These are phyloP conservation scores for Pardalotus punctatus DNA, from an alignment of 2,113 vertebrate genomes.

Conservation along the genomic window DNA sequence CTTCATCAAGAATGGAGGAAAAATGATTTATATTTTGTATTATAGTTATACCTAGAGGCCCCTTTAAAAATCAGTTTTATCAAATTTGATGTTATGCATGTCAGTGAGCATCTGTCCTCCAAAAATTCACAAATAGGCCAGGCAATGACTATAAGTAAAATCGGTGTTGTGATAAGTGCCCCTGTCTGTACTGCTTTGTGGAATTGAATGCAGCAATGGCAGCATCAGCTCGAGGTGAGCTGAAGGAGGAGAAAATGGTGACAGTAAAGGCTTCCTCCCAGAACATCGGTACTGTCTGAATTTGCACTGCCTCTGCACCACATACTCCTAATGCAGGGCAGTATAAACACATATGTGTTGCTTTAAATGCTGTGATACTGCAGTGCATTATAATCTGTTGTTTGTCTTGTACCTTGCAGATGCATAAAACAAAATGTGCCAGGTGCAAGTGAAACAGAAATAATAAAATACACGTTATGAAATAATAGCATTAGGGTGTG, in stretches of 20 bases:
- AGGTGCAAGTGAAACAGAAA: neutral
- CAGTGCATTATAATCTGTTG: neutral
- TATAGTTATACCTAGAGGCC: neutral
- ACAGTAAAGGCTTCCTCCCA: neutral
- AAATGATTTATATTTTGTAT: neutral
- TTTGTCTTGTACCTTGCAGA: neutral
- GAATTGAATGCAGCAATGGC: neutral
- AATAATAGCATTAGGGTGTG: neutral
- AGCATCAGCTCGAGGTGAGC: neutral
- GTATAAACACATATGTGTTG: neutral
- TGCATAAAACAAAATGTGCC: neutral
- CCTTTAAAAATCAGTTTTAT: neutral
- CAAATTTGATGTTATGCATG: neutral
- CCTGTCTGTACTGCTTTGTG: neutral
- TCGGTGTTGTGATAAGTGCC: neutral
- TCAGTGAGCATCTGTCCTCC: neutral
- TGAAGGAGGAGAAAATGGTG: neutral
- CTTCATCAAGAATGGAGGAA: neutral
- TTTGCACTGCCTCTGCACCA: neutral
- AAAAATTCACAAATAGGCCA: neutral
- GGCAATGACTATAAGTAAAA: neutral
- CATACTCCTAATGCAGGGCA: neutral
- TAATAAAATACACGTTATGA: neutral
- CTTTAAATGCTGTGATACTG: neutral
- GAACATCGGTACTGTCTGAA: accelerated